Evolutionary conservation across 2,797 vertebrate species (phyloP).

Genomic region (Xerus rutilus): DNA sequence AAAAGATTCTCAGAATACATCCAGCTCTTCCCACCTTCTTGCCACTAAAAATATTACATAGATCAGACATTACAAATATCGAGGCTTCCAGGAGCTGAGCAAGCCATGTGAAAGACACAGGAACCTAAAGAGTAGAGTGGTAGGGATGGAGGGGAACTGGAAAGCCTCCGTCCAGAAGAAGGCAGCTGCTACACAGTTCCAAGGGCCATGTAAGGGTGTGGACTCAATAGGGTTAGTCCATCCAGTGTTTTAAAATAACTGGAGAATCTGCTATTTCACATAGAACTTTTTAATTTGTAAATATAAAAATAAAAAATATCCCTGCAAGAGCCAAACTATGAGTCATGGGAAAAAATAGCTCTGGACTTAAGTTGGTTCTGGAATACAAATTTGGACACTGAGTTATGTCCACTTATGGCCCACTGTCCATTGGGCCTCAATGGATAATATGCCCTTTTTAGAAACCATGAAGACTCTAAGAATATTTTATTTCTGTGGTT

Average conservation of each 20-base stretch:
- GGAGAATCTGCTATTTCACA: neutral
- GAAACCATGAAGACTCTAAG: neutral
- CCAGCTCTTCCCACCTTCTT: neutral
- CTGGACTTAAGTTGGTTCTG: neutral
- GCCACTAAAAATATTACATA: neutral
- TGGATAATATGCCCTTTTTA: neutral
- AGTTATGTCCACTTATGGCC: neutral
- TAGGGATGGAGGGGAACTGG: neutral
- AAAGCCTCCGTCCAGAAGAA: neutral
- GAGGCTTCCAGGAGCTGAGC: neutral
- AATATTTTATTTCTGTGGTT: conserved; percentile 2
- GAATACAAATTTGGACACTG: neutral
- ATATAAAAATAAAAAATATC: neutral
- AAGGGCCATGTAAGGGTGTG: rapidly evolving
- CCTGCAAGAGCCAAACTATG: neutral
- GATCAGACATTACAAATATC: neutral
- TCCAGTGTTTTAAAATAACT: neutral
- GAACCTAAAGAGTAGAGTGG: neutral
- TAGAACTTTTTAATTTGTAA: neutral
- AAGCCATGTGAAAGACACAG: neutral
- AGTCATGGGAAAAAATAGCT: neutral
- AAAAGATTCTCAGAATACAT: neutral
- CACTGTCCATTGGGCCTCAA: neutral
- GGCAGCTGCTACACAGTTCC: neutral
- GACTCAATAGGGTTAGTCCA: neutral